These are phyloP conservation scores for Eilema caniola DNA, from an alignment of 2,888 invertebrate species.

Conservation along the genomic window DNA sequence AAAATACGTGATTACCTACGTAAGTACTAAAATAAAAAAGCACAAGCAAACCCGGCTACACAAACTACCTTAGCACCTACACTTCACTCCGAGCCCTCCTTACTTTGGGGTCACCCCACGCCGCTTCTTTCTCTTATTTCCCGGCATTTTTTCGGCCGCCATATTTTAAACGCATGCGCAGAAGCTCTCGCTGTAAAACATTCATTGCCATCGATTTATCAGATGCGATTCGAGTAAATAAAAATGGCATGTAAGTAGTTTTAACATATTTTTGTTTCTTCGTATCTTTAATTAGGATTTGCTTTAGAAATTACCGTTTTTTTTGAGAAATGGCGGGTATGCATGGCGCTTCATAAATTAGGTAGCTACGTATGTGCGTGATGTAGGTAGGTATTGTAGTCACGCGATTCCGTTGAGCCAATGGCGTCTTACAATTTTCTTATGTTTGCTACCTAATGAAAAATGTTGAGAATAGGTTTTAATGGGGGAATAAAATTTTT, in stretches of 20 bases:
- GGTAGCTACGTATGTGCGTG: background rate
- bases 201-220: constrained; percentile 77
- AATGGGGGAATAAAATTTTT: background rate
- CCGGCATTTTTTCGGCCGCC: constrained; percentile 81
- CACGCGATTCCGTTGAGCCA: constrained; percentile 12
- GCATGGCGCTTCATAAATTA: background rate
- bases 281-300: constrained; percentile 51
- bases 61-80: constrained; percentile 39
- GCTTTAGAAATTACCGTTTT: constrained; percentile 28
- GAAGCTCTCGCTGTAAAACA: constrained; percentile 50
- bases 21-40: background rate
- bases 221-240: constrained; percentile 72
- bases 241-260: constrained; percentile 59
- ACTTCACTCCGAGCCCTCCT: constrained; percentile 67
- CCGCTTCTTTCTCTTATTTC: constrained; percentile 85
- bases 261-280: constrained; percentile 56
- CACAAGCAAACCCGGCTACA: constrained; percentile 38
- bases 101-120: constrained; percentile 66
- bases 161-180: constrained; percentile 83
- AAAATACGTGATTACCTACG: background rate
- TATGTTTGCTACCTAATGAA: constrained; percentile 3
- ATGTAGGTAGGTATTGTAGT: constrained; percentile 5
- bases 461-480: background rate
- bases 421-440: constrained; percentile 6
- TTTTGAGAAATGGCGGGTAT: constrained; percentile 6